Conservation (phyloP, 2,797 vertebrate genomes). For the Hybognathus amarus region DNA sequence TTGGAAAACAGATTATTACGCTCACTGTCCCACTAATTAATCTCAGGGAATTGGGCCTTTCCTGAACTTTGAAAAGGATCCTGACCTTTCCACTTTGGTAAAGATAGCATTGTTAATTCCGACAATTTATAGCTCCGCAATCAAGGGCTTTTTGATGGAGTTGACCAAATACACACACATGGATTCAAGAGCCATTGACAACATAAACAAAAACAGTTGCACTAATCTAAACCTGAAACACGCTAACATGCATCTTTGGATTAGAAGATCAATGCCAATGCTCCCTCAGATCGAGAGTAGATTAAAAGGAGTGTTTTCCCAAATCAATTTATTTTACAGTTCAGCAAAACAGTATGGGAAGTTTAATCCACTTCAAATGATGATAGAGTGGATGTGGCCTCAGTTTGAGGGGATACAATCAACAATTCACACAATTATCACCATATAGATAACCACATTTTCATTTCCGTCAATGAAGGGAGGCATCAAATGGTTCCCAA, state of each 20-base stretch:
- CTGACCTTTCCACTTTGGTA: constrained; percentile 66
- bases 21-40: constrained; percentile 57
- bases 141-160: constrained; percentile 65
- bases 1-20: constrained; percentile 46
- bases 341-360: constrained; percentile 69
- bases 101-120: constrained; percentile 71
- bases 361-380: constrained; percentile 64
- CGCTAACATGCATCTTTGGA: constrained; percentile 55
- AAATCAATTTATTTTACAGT: constrained; percentile 78
- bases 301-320: constrained; percentile 76
- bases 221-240: constrained; percentile 18
- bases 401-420: constrained; percentile 67
- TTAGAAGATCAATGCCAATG: constrained; percentile 74
- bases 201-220: constrained; percentile 16
- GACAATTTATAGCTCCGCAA: constrained; percentile 69
- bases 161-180: constrained; percentile 34
- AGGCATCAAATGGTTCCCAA: constrained; percentile 50
- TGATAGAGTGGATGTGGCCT: constrained; percentile 56
- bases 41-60: constrained; percentile 54
- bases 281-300: constrained; percentile 74
- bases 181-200: constrained; percentile 35
- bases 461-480: constrained; percentile 40
- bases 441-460: constrained; percentile 67
- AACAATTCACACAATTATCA: constrained; percentile 73
- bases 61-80: constrained; percentile 52